Evolutionary conservation across 2,888 invertebrate species (phyloP).

Genomic region (Crioceris asparagi): DNA sequence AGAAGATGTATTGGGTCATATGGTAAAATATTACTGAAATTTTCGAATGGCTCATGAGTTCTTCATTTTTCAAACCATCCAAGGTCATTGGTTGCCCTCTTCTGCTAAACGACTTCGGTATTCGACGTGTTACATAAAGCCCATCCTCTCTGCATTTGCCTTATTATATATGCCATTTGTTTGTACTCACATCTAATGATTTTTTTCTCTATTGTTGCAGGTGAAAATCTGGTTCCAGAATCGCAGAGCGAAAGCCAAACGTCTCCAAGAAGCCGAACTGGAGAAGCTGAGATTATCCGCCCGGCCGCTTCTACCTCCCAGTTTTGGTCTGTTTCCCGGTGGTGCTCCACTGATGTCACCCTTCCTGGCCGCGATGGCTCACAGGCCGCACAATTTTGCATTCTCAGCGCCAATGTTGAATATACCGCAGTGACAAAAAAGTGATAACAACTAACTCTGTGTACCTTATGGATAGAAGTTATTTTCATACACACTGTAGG

Average conservation of each 20-base stretch:
- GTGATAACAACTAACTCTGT: constrained; percentile 5
- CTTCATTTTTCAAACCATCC: no score
- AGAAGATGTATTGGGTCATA: no score
- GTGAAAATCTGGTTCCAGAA: constrained; percentile 68
- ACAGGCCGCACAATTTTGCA: constrained; percentile 47
- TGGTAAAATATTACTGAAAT: no score
- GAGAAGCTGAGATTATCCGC: constrained; percentile 83
- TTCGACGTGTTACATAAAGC: no score
- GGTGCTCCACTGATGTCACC: constrained; percentile 46
- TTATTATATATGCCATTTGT: no score
- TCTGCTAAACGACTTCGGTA: no score
- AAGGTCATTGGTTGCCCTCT: no score
- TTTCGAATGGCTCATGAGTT: no score
- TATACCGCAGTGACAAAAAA: constrained; percentile 45
- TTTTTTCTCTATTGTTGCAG: constrained; percentile 38
- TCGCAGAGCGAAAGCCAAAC: constrained; percentile 88
- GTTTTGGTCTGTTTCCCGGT: constrained; percentile 55
- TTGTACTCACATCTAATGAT: neutral
- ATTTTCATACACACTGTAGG: no score
- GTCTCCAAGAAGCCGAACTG: constrained; percentile 90
- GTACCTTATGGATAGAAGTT: constrained; percentile 6
- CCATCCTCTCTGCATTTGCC: no score
- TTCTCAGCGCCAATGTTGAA: constrained; percentile 49
- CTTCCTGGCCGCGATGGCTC: constrained; percentile 56
- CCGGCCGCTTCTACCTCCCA: constrained; percentile 63